Evolutionary conservation across 2,888 invertebrate genomes (phyloP).

Genomic region (Lithophane leautieri): DNA sequence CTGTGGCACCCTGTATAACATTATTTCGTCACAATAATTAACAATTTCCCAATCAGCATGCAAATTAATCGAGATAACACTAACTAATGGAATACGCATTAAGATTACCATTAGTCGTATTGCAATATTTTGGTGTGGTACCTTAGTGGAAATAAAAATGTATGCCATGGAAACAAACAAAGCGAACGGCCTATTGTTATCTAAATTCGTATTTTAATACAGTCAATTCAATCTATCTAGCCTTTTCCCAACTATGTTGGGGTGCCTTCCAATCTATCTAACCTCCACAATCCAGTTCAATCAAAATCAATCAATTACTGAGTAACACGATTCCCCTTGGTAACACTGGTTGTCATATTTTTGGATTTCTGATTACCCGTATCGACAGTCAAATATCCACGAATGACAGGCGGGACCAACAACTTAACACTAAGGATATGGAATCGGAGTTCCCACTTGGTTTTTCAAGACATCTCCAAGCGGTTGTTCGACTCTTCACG

Average conservation of each 20-base stretch:
- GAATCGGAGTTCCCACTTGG: neutral
- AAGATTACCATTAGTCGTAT: no score
- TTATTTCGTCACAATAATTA: constrained; percentile 1
- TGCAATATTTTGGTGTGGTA: neutral
- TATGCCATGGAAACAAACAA: neutral
- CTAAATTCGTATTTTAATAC: no score
- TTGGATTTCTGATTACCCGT: neutral
- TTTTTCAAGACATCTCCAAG: neutral
- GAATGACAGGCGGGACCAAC: neutral
- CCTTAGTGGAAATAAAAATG: neutral
- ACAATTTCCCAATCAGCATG: constrained; percentile 20
- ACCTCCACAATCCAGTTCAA: neutral
- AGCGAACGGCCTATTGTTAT: neutral
- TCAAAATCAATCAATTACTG: no score
- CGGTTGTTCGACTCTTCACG: neutral
- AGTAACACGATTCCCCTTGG: neutral
- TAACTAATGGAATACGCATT: constrained; percentile 13
- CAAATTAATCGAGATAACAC: constrained; percentile 31
- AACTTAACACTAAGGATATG: neutral
- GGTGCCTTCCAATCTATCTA: neutral
- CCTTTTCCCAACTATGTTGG: neutral
- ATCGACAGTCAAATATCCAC: neutral
- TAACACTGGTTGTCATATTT: neutral
- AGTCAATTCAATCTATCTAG: no score
- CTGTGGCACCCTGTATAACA: neutral